Base-by-base conservation (phyloP, 2,113 vertebrate genomes). In the Coptodon rendalli region DNA sequence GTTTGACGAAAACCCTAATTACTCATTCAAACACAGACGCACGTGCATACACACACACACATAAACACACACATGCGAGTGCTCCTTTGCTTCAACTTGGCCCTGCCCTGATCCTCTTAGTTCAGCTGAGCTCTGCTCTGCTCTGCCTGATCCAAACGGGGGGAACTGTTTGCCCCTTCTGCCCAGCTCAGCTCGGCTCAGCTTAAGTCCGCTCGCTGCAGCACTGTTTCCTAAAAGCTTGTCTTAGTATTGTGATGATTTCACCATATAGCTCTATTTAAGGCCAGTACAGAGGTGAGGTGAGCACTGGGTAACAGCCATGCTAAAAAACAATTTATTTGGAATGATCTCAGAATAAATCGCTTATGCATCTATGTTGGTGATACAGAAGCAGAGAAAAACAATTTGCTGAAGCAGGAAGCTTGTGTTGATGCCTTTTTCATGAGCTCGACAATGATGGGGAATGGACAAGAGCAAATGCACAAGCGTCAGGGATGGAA, bases 1-100 rank as follows among this genome's bases (percentile, higher is more conserved):
- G 83, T 87, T 83, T 19, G 16, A n/a, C 12, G 27, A 89, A 89
- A 91, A 76, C 82, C 87, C 73, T 89, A 88, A 96, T 95, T 94
- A 94, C 84, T 80, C 84, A 92, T 87, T 94, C 88, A 92, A 90
- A 89, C 76, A 52, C 80, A 61, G 61, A 53, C 1, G 2, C 0
- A 53, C 1, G 2, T 0, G 0, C 17, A 61, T 85, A 78, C 87
- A 89, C 89, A 88, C 73, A 43, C 81, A 61, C 82, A 48, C 85
- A 66, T 2, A 73, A 6, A 76, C 43, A 50, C 71, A 76, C 71
- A 50, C 43, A 0, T 4, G 2, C 6, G 16, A 83, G 66, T 53
- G 80, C 86, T 90, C 50, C 73, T 76, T 73, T 27, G 76, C 88
- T 86, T 76, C 17, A 7, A 19, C 89, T 89, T 79, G 56, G 82